Evolutionary conservation across 2,888 invertebrate species (phyloP), one percentile per base, ranked within the genome.

Genomic region (Acanthosepion pharaonis): DNA sequence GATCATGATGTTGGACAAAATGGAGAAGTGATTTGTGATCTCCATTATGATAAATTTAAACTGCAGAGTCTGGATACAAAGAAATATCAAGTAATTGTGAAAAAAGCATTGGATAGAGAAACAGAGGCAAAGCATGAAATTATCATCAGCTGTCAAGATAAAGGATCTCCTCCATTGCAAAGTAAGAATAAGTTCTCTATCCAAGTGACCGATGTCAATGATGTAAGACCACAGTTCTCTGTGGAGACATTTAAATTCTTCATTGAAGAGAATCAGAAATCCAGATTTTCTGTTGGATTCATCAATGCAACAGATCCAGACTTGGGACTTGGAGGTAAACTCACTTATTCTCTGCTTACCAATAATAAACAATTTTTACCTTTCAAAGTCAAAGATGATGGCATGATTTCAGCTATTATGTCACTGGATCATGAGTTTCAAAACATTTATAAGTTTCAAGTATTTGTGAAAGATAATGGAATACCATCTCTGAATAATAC

Each of bases 1-100:
- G 78, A 78, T 78, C 78, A 78, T 78, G 78, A 78, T 78, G 78
- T 78, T 78, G 78, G 78, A 78, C 78, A 78, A 78, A 78, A 78
- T 78, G 78, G 78, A 78, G 78, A 78, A 11, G 78, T 78, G n/a
- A 78, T 0, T 18, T 78, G 78, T 6, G 11, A 78, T 33, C 78
- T 78, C n/a, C 78, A 78, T 78, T 78, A 78, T 78, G 78, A 78
- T 78, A 78, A 78, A 78, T 78, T 78, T 78, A 78, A 78, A 78
- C 78, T 78, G 18, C 78, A 78, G 33, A 78, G 78, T 78, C 78
- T 78, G 11, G 78, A 78, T n/a, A 78, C 78, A 33, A 78, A 78
- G 78, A 78, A 78, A 78, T 78, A 78, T n/a, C 78, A 78, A 78
- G 78, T 78, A 78, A 78, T 78, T 78, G 78, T 78, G 78, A 78